phyloP scores from a whole-genome alignment of 1,140 invertebrate genomes.

The Periplaneta americana region DNA sequence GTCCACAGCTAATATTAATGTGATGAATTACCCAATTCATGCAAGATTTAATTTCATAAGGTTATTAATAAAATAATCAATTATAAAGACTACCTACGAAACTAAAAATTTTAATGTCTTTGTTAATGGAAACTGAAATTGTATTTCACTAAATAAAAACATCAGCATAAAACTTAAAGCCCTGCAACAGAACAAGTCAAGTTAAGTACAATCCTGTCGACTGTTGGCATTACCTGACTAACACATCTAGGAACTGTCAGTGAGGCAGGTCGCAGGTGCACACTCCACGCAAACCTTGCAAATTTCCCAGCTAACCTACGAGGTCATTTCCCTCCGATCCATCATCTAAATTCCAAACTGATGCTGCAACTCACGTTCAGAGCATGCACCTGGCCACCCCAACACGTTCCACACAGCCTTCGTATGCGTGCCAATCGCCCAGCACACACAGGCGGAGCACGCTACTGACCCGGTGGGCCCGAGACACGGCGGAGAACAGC shows the following conservation, averaged over 20 bases:
- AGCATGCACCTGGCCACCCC: slow-evolving; percentile 10
- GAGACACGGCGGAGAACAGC: slow-evolving; percentile 40
- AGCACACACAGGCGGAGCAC: slow-evolving; percentile 1
- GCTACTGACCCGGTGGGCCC: slow-evolving; percentile 36
- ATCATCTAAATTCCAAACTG: background rate
- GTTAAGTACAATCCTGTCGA: background rate
- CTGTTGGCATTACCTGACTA: background rate
- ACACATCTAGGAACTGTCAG: background rate
- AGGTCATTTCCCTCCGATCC: background rate
- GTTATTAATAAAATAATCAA: background rate
- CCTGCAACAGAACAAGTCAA: background rate
- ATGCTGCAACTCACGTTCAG: background rate
- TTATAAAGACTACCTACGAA: background rate
- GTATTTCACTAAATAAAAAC: background rate
- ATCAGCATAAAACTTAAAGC: background rate
- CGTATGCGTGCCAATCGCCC: slow-evolving; percentile 3
- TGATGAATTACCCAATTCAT: background rate
- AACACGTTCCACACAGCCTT: slow-evolving; percentile 1
- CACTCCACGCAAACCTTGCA: background rate
- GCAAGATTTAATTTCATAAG: background rate
- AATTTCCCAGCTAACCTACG: background rate
- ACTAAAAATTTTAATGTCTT: background rate
- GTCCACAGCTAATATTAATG: background rate
- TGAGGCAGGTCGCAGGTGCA: background rate
- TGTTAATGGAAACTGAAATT: background rate